A percentile compares a stretch with the other conserved stretches of the same genome.
Evolutionary conservation across 2,113 vertebrate species (phyloP).

Genomic region (Greenwoodochromis staneri): DNA sequence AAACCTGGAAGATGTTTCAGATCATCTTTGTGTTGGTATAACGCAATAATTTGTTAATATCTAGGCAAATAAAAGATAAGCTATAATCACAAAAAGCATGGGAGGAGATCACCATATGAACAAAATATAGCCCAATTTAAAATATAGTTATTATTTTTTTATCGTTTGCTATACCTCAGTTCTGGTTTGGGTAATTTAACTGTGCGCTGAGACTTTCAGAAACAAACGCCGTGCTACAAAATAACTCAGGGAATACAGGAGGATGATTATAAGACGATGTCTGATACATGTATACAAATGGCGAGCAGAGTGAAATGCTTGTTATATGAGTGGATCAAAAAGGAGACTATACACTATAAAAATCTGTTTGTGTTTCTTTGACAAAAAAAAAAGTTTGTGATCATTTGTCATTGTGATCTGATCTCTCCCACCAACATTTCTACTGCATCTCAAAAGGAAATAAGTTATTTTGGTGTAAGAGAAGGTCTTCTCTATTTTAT

Average conservation of each 20-base stretch:
- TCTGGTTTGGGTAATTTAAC: conserved; percentile 36
- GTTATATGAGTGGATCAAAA: conserved; percentile 44
- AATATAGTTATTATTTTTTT: not conserved
- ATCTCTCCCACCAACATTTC: conserved; percentile 40
- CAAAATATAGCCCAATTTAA: not conserved
- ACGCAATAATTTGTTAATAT: not conserved
- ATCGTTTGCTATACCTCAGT: not conserved
- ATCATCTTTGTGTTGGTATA: not conserved
- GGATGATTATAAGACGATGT: conserved; percentile 45
- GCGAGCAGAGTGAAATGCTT: conserved; percentile 39
- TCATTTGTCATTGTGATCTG: conserved; percentile 45
- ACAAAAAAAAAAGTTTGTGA: conserved; percentile 45
- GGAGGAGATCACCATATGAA: not conserved
- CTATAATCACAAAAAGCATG: not conserved
- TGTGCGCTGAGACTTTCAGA: conserved; percentile 1
- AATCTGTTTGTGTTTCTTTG: conserved; percentile 34
- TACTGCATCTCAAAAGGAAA: conserved; percentile 44
- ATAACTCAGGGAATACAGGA: conserved; percentile 34
- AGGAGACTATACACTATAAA: conserved; percentile 20
- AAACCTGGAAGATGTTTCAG: not conserved
- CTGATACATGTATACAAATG: conserved; percentile 43
- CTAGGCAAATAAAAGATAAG: not conserved
- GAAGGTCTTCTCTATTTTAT: conserved; percentile 32
- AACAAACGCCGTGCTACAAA: conserved; percentile 23
- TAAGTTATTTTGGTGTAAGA: conserved; percentile 62